Conservation (phyloP, 2,113 vertebrate genomes). For the Nesoenas mayeri region DNA sequence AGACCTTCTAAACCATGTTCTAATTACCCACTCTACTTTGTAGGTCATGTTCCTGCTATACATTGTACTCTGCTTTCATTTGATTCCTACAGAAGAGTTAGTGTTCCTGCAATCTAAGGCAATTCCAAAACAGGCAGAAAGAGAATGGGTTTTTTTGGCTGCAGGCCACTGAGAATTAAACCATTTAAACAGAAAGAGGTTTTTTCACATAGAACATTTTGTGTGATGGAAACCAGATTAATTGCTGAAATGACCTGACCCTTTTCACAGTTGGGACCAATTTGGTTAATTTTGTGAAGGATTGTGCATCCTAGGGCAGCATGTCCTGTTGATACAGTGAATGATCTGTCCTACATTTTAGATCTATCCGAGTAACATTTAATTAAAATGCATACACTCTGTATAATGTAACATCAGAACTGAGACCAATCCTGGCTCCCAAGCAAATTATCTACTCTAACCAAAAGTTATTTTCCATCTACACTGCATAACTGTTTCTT, state of each 20-base stretch:
- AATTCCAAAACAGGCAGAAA: background rate
- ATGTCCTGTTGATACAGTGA: background rate
- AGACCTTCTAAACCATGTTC: background rate
- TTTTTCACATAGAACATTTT: background rate
- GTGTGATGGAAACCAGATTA: background rate
- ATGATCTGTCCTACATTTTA: slow-evolving; percentile 27
- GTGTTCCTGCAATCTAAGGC: background rate
- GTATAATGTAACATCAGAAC: background rate
- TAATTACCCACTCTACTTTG: background rate
- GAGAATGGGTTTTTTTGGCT: background rate
- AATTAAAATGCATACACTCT: slow-evolving; percentile 42
- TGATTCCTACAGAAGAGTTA: background rate
- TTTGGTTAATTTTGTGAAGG: slow-evolving; percentile 15
- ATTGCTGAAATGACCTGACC: background rate
- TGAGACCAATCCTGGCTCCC: background rate
- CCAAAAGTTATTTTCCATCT: slow-evolving; percentile 11
- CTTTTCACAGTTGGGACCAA: background rate
- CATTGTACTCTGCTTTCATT: background rate
- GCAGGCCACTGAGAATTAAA: background rate
- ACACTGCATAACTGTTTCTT: background rate
- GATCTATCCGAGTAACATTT: background rate
- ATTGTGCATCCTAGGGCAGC: background rate
- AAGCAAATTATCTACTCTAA: background rate
- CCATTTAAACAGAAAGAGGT: background rate
- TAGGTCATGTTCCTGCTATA: background rate